A percentile compares a stretch with the other conserved stretches of the same genome.
phyloP scores from a whole-genome alignment of 2,113 vertebrate species.

The Phodopus roborovskii region DNA sequence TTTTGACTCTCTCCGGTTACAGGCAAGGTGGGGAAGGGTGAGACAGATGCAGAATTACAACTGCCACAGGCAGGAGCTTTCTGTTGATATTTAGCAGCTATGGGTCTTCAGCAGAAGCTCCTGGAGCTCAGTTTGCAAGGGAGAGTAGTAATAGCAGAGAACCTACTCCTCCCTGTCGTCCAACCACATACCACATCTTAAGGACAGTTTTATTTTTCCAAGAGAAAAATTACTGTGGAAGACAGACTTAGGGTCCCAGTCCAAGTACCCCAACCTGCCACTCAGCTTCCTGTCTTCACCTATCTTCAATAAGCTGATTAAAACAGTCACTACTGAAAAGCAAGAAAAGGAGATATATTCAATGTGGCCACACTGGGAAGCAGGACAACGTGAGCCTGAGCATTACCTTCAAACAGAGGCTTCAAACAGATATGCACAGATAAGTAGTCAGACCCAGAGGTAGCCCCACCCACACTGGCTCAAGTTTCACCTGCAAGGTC shows the following conservation, averaged over 20 bases:
- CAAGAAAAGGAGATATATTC: neutral
- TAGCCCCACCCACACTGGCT: neutral
- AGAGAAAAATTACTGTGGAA: neutral
- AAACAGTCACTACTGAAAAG: neutral
- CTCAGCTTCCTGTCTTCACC: neutral
- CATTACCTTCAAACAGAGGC: neutral
- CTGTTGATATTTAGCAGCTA: neutral
- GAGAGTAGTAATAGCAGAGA: conserved; percentile 34
- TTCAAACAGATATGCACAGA: no score
- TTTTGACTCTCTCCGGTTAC: neutral
- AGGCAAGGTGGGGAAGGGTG: conserved; percentile 30
- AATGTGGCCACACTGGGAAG: neutral
- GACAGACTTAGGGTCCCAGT: neutral
- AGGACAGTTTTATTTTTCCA: neutral
- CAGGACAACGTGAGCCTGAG: no score
- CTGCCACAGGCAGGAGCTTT: neutral
- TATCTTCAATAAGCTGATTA: neutral
- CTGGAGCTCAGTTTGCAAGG: conserved; percentile 31
- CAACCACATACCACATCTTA: neutral
- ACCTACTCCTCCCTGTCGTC: neutral
- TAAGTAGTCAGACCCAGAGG: no score
- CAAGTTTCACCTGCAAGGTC: no score
- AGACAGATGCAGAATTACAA: neutral
- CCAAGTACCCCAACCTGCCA: no score
- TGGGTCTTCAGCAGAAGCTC: neutral